A percentile compares a stretch with the other conserved stretches of the same genome.
Evolutionary conservation across 2,888 invertebrate genomes (phyloP).

Genomic region (Dendrolimus pini): DNA sequence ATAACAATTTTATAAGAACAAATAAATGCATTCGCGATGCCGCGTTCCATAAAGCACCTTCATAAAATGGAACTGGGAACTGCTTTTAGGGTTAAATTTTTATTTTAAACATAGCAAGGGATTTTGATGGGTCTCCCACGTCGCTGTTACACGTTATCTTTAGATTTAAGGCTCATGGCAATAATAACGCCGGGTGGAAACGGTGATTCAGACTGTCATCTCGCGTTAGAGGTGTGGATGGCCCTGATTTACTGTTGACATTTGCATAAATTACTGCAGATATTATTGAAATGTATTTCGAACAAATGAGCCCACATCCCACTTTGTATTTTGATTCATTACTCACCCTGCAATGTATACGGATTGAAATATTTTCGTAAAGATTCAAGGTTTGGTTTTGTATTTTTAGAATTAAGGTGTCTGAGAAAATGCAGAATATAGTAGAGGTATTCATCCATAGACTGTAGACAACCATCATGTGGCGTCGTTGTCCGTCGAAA

Average conservation of each 20-base stretch:
- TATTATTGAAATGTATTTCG: slow-evolving; percentile 14
- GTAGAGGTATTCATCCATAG: no score
- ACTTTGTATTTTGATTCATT: not conserved
- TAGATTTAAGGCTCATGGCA: slow-evolving; percentile 59
- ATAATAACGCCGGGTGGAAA: slow-evolving; percentile 40
- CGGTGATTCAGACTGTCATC: slow-evolving; percentile 30
- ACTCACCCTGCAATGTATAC: not conserved
- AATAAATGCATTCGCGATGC: slow-evolving; percentile 54
- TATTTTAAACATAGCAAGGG: slow-evolving; percentile 76
- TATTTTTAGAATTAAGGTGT: no score
- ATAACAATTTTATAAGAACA: slow-evolving; percentile 59
- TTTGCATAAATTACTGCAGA: slow-evolving; percentile 22
- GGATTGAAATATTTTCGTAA: no score
- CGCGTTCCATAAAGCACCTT: slow-evolving; percentile 46
- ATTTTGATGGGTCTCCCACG: slow-evolving; percentile 67
- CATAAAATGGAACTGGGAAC: slow-evolving; percentile 58
- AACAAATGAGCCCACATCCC: slow-evolving; percentile 13
- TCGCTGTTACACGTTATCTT: slow-evolving; percentile 55
- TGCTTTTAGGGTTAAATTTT: slow-evolving; percentile 69
- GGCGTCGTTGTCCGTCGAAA: no score
- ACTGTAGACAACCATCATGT: no score
- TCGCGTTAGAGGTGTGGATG: slow-evolving; percentile 11
- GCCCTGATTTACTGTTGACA: slow-evolving; percentile 39
- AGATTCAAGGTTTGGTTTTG: no score
- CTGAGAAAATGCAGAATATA: no score